Evolutionary conservation across 2,113 vertebrate species (phyloP).

Genomic region (Sterrhoptilus dennistouni): DNA sequence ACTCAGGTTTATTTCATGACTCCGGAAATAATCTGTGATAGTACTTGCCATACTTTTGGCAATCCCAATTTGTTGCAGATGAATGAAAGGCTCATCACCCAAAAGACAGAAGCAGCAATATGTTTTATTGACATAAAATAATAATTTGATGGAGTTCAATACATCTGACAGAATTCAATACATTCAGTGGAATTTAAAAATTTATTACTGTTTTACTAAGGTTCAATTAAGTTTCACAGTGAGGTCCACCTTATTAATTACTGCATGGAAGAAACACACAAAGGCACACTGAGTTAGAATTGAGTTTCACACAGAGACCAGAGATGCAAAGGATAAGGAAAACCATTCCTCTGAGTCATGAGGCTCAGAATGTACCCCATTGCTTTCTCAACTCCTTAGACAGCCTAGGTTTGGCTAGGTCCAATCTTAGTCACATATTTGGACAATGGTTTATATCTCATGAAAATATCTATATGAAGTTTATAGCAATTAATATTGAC

Average conservation of each 20-base stretch:
- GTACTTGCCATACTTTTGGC: not conserved
- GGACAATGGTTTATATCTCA: not conserved
- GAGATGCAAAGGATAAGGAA: not conserved
- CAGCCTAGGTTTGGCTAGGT: accelerated
- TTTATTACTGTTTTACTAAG: not conserved
- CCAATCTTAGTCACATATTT: not conserved
- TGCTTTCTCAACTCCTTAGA: not conserved
- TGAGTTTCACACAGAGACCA: accelerated
- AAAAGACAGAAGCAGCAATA: not conserved
- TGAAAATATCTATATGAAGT: not conserved
- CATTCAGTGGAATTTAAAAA: not conserved
- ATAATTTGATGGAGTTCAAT: not conserved
- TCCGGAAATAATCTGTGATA: not conserved
- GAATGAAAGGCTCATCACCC: not conserved
- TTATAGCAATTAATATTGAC: not conserved
- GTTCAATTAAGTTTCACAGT: not conserved
- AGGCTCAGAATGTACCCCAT: not conserved
- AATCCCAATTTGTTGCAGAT: not conserved
- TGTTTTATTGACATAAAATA: not conserved
- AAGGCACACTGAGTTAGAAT: not conserved
- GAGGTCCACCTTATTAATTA: not conserved
- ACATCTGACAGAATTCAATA: not conserved
- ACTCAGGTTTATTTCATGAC: not conserved
- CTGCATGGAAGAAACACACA: not conserved
- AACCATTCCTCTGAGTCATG: not conserved